Evolutionary conservation across 2,888 invertebrate species (phyloP).

Genomic region (Platerodrilus igneus): DNA sequence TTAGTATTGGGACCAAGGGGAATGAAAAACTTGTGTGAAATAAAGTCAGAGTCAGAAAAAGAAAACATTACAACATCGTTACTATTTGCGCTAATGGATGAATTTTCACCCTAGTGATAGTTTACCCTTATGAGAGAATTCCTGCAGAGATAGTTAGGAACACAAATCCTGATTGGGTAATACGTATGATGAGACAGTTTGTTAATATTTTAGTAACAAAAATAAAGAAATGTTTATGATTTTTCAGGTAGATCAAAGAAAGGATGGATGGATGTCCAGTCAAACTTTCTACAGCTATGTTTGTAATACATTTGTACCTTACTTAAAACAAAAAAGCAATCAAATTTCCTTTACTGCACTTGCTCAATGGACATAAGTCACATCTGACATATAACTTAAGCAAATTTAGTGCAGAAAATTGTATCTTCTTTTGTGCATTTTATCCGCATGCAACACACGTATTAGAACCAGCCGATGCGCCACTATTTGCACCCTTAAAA

Average conservation of each 20-base stretch:
- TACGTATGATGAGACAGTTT: no score
- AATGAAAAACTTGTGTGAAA: no score
- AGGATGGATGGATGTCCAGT: conserved; percentile 18
- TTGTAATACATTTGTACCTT: conserved; percentile 18
- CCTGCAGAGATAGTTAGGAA: conserved; percentile 18
- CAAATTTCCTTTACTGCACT: conserved; percentile 17
- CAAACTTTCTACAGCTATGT: conserved; percentile 20
- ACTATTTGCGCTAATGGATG: no score
- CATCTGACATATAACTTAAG: conserved; percentile 18
- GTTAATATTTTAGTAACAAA: no score
- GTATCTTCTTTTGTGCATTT: conserved; percentile 13
- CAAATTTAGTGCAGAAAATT: conserved; percentile 20
- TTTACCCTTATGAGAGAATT: conserved; percentile 5
- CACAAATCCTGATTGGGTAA: conserved; percentile 18
- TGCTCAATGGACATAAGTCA: conserved; percentile 19
- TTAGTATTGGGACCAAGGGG: no score
- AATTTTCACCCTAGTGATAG: no score
- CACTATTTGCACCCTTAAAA: conserved; percentile 18
- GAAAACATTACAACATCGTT: no score
- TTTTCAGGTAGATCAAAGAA: conserved; percentile 4
- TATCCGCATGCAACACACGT: conserved; percentile 17
- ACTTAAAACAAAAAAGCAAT: conserved; percentile 17
- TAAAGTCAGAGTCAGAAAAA: no score
- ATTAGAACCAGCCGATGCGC: conserved; percentile 15
- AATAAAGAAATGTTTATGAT: no score